Evolutionary conservation across 2,113 vertebrate genomes (phyloP), one percentile per base, ranked within the genome.

Genomic region (Phalacrocorax aristotelis): DNA sequence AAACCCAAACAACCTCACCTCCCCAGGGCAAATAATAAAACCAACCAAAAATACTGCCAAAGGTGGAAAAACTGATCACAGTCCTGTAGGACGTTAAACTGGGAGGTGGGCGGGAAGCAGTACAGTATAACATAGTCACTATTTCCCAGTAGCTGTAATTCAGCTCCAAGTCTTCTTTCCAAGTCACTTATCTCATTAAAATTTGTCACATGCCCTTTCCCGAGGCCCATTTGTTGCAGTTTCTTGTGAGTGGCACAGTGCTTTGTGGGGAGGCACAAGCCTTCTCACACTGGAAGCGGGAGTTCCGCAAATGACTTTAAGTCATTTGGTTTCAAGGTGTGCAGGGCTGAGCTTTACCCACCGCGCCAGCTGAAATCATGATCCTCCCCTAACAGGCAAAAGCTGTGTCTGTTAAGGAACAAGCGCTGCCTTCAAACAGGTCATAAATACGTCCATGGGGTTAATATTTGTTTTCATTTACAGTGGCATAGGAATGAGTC

Each of bases 111-210:
- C 3, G 5, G 7, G 7, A 76, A 34, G 27, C 55, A 44, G 21
- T 10, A 11, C n/a, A 32, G 12, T 52, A 3, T 46, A 71, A 83
- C 49, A 11, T 22, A 79, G 80, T 38, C 57, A 40, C 22, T 52
- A 8, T 91, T 91, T 95, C 87, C 69, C 62, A 84, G 80, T 61
- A 61, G 65, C 76, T 58, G 38, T 70, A 82, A 69, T 87, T 78
- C 68, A 90, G 38, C 90, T 96, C 42, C 51, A 64, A 81, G 36
- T 89, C 52, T 55, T 75, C 46, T 83, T 89, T 89, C 87, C 84
- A 83, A 94, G 79, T 89, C 85, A 95, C 79, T 90, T 88, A 81
- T 54, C 62, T 93, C 71, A 71, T 89, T 90, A 94, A 93, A 92
- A 78, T 66, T 49, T 92, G 55, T 90, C 42, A 15, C 42, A 22